phyloP scores from a whole-genome alignment of 2,797 vertebrate species.

The Ceryle rudis region DNA sequence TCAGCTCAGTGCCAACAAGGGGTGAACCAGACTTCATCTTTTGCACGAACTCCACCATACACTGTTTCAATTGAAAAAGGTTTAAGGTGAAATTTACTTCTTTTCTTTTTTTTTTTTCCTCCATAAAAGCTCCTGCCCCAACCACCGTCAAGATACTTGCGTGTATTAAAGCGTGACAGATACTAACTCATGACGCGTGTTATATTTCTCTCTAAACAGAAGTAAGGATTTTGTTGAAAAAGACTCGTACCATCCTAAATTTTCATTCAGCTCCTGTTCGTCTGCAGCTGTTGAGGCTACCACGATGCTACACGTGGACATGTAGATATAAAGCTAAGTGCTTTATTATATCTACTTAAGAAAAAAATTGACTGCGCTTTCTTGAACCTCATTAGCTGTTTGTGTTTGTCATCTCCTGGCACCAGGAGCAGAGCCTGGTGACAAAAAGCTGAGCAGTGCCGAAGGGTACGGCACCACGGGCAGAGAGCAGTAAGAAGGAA shows the following conservation, averaged over 20 bases:
- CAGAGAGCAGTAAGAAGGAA: background rate
- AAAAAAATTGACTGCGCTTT: background rate
- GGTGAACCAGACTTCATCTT: constrained; percentile 5
- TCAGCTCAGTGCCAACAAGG: background rate
- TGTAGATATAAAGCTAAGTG: background rate
- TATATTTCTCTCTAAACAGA: background rate
- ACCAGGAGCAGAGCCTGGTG: background rate
- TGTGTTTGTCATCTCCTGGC: background rate
- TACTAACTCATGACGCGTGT: background rate
- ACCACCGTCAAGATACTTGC: background rate
- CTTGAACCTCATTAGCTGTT: background rate
- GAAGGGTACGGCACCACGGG: background rate
- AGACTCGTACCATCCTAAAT: background rate
- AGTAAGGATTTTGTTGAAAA: background rate
- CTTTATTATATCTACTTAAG: background rate
- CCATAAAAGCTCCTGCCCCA: background rate
- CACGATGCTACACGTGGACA: background rate
- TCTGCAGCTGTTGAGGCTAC: background rate
- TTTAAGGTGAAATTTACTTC: constrained; percentile 31
- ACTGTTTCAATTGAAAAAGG: constrained; percentile 30
- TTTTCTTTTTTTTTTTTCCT: background rate
- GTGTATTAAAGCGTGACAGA: background rate
- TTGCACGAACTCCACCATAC: background rate
- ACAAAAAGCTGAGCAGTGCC: background rate
- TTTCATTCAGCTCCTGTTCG: background rate